Evolutionary conservation across 2,888 invertebrate species (phyloP), one percentile per base, ranked within the genome.

Genomic region (Papilio demoleus): DNA sequence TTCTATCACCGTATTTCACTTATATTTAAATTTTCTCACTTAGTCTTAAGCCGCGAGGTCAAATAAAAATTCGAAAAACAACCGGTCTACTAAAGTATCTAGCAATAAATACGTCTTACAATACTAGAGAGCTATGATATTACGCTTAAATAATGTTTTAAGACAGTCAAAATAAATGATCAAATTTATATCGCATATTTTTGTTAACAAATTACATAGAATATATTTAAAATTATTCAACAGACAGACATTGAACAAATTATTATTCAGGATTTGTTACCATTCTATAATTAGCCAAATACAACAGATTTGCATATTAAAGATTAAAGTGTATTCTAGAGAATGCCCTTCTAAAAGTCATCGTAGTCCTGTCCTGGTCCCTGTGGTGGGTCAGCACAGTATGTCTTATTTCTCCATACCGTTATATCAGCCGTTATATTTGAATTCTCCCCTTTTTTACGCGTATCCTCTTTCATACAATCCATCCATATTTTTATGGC

Each of bases 71-170:
- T 40, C 53, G 45, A 36, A 62, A n/a, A 63, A 68, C 36, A 68
- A 69, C 42, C 47, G 47, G 59, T 50, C 38, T 59, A 50, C 53
- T 68, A 68, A 65, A 68, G 19, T 53, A 59, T 70, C 75, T 79
- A 79, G 73, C 73, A 87, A 88, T 87, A 90, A 88, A 88, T 87
- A 87, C 70, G 73, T 75, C 79, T 80, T 85, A 87, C 65, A 73
- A 77, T 78, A 81, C 82, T 87, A 90, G 88, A 89, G 88, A 89
- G 88, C 87, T 75, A 73, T 79, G 62, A 65, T 70, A 59, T 63
- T 66, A 67, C 65, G 70, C 70, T 70, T 67, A 68, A 70, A 71
- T 76, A 74, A 73, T 73, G 72, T 24, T 42, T 56, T 68, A 65
- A 77, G 73, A 74, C 77, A 76, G 74, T 79, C 67, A 73, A 72